A percentile compares a stretch with the other conserved stretches of the same genome.
phyloP scores from a whole-genome alignment of 23 tunicate genomes.

The Phallusia fumigata region DNA sequence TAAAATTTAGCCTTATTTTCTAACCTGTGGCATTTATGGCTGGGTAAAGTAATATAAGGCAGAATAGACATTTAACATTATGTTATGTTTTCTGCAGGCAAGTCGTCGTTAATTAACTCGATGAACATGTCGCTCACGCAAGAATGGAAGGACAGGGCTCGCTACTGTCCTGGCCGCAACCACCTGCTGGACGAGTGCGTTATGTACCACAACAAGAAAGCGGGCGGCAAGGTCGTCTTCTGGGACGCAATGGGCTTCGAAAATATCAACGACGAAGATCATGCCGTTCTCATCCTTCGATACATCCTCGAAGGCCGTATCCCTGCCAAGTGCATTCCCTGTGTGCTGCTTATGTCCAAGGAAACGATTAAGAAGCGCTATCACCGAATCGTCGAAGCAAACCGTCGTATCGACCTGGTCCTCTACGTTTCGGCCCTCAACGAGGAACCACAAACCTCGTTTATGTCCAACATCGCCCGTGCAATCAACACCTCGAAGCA shows the following conservation, averaged over 20 bases:
- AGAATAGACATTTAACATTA: not conserved
- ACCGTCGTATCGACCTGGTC: slow-evolving; percentile 89
- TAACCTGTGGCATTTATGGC: too few species aligned
- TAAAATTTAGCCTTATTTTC: too few species aligned
- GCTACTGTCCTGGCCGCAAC: slow-evolving; percentile 91
- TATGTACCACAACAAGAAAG: slow-evolving; percentile 64
- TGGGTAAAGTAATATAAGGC: too few species aligned
- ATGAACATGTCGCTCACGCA: slow-evolving; percentile 95
- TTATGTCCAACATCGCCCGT: slow-evolving; percentile 60
- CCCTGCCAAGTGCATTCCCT: slow-evolving; percentile 92
- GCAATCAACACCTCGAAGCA: slow-evolving; percentile 78
- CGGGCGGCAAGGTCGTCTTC: slow-evolving; percentile 88
- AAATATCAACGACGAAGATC: slow-evolving; percentile 85
- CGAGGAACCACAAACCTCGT: slow-evolving; percentile 62
- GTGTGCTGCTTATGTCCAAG: slow-evolving; percentile 91
- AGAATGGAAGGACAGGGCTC: slow-evolving; percentile 93
- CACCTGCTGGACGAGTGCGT: slow-evolving; percentile 94
- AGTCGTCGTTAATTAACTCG: slow-evolving; percentile 93
- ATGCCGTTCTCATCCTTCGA: slow-evolving; percentile 83
- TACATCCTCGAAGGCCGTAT: slow-evolving; percentile 97
- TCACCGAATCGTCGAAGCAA: slow-evolving; percentile 35
- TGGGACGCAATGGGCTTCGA: slow-evolving; percentile 99
- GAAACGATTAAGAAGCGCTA: slow-evolving; percentile 96
- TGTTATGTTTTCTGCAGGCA: slow-evolving; percentile 47
- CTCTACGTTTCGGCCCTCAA: slow-evolving; percentile 72